Conservation (phyloP, 2,113 vertebrate species). For the Eublepharis macularius region DNA sequence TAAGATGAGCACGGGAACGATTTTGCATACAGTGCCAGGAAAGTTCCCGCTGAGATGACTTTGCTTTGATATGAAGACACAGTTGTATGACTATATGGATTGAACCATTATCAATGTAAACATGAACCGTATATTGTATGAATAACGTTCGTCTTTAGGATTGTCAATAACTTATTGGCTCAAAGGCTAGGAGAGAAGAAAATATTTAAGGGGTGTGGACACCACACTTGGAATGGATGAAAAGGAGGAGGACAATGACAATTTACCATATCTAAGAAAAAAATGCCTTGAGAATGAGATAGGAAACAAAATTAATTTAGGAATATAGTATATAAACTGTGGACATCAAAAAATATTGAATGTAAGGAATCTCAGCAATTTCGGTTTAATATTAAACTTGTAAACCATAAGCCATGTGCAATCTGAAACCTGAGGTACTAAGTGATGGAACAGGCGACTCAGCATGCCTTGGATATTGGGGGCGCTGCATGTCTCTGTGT, state of each 20-base stretch:
- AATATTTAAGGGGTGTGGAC: conserved; percentile 30
- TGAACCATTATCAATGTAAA: conserved; percentile 68
- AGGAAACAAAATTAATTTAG: conserved; percentile 3
- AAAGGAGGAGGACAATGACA: conserved; percentile 7
- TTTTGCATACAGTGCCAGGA: conserved; percentile 62
- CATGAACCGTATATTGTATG: conserved; percentile 59
- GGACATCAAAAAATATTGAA: not conserved
- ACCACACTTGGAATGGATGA: conserved; percentile 29
- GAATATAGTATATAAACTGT: not conserved
- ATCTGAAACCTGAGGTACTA: too few relatives aligned
- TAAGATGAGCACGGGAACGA: conserved; percentile 69
- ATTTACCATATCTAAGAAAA: conserved; percentile 28
- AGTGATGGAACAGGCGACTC: too few relatives aligned
- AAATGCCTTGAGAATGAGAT: conserved; percentile 14
- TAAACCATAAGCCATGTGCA: not conserved
- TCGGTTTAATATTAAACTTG: not conserved
- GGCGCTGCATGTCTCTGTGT: too few relatives aligned
- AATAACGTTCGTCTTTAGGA: conserved; percentile 57
- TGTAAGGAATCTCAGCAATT: conserved; percentile 13
- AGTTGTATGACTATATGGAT: conserved; percentile 60
- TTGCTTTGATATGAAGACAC: conserved; percentile 66
- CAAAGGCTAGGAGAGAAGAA: conserved; percentile 43
- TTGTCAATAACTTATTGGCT: conserved; percentile 55
- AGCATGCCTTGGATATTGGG: too few relatives aligned
- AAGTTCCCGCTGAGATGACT: conserved; percentile 68